Base-by-base conservation (phyloP, 1,140 invertebrate genomes). In the Drosophila lini region DNA sequence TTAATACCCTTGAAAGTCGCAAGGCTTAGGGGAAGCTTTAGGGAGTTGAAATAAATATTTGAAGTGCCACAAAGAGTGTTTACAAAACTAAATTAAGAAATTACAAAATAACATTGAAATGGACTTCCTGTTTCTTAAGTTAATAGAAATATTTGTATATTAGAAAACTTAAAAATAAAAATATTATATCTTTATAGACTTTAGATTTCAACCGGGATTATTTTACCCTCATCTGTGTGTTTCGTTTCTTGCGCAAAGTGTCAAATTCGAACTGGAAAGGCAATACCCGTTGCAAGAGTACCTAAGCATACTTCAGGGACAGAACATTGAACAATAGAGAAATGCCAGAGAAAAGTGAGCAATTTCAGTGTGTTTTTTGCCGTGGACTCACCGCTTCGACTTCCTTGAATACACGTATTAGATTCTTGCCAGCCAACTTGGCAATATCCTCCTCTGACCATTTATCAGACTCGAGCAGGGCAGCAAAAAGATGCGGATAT, bases 361-460 rank as follows among this genome's bases (percentile, higher is more conserved):
- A 77, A 53, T 74, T 57, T 58, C 41, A 25, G 41, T 64, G 32
- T 56, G 25, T 48, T 70, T 78, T 76, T 53, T 78, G 56, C 25
- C 60, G 63, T 55, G 52, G 32, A 71, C 94, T 94, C 79, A 96
- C 96, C 92, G 94, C 93, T 93, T 97, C 96, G 19, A 95, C 96
- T 89, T 95, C 94, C 73, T 94, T 94, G 93, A 97, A 96, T 28
- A 96, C 96, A 52, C 96, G 93, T 69, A 97, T 93, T 80, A 97
- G 94, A 92, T 97, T 97, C 36, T 94, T 93, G 9, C 96, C 96
- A 63, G 96, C 96, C 55, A 97, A 89, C 92, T 97, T 97, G 90
- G 95, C 95, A 69, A 97, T 93, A 77, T 97, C 95, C 67, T 95
- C 94, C 31, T 96, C 94, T 40, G 94, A 94, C 96, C 96, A 97